Percentiles rank a stretch among this genome's conserved stretches.
Conservation (phyloP, 92 coral and sea anemone genomes). For the Umimayanthus chanpuru region DNA sequence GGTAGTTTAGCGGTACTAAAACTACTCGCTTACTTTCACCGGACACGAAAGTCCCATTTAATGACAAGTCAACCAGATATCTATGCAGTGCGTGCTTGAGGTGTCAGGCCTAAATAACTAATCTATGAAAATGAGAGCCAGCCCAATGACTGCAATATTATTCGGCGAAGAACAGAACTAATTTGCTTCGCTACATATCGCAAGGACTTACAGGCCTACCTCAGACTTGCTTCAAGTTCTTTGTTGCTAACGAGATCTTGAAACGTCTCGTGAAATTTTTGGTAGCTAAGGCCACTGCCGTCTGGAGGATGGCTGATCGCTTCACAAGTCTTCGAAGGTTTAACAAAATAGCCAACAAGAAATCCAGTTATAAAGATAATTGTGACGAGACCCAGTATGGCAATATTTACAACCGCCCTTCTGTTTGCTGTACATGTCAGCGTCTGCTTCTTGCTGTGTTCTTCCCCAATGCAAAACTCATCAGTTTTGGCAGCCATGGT, state of each 20-base stretch:
- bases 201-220: not conserved
- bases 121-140: not conserved
- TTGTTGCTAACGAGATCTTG: constrained; percentile 30
- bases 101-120: too few species aligned
- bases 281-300: not conserved
- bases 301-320: not conserved
- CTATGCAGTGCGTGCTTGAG: too few species aligned
- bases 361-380: constrained; percentile 2
- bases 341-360: constrained; percentile 7
- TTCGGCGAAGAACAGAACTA: not conserved
- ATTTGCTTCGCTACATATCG: not conserved
- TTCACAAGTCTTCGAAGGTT: constrained; percentile 3
- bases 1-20: too few species aligned
- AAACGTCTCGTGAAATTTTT: not conserved
- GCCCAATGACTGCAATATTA: not conserved
- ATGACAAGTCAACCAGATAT: too few species aligned
- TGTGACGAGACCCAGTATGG: not conserved
- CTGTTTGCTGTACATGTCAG: not conserved
- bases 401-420: not conserved
- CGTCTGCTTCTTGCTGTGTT: not conserved
- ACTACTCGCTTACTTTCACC: too few species aligned
- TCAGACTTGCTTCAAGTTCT: constrained; percentile 15
- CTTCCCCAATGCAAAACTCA: not conserved
- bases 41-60: too few species aligned
- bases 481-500: not conserved